These are phyloP conservation scores for Pagetopsis macropterus DNA, from an alignment of 2,797 vertebrate genomes.

Conservation along the genomic window DNA sequence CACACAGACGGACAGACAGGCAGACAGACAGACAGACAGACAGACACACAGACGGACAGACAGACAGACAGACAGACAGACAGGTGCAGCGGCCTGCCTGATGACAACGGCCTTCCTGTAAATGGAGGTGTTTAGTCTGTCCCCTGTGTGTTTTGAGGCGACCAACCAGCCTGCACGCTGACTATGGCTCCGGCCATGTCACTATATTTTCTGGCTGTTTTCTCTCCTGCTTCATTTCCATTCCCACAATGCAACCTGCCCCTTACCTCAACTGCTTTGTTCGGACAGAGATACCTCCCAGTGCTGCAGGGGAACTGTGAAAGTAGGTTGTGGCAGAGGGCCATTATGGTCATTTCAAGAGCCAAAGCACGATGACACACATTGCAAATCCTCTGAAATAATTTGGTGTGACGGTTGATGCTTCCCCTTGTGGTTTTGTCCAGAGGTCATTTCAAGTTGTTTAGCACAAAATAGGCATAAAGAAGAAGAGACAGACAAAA, in stretches of 20 bases:
- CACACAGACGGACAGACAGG: constrained; percentile 5
- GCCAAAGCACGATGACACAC: constrained; percentile 34
- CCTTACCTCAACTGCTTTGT: constrained; percentile 63
- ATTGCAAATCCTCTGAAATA: constrained; percentile 32
- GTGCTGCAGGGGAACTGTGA: constrained; percentile 51
- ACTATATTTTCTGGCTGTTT: constrained; percentile 52
- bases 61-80: constrained; percentile 13
- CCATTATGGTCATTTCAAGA: constrained; percentile 38
- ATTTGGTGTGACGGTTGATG: constrained; percentile 44
- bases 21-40: constrained; percentile 11
- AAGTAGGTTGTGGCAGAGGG: constrained; percentile 60
- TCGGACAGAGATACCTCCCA: constrained; percentile 46
- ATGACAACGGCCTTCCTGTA: constrained; percentile 56
- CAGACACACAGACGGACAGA: constrained; percentile 6
- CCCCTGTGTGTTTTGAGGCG: constrained; percentile 45
- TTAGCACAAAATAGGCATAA: constrained; percentile 24
- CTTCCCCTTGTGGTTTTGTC: constrained; percentile 27
- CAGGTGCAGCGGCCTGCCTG: constrained; percentile 21
- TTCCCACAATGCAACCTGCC: constrained; percentile 54
- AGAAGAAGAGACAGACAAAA: constrained; percentile 10
- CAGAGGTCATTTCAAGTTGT: constrained; percentile 19
- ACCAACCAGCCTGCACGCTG: constrained; percentile 21
- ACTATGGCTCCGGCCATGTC: constrained; percentile 22
- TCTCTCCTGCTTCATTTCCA: constrained; percentile 49
- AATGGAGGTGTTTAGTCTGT: constrained; percentile 65